Base-by-base conservation (phyloP, 2,888 invertebrate genomes). In the Quadroppia sp. region DNA sequence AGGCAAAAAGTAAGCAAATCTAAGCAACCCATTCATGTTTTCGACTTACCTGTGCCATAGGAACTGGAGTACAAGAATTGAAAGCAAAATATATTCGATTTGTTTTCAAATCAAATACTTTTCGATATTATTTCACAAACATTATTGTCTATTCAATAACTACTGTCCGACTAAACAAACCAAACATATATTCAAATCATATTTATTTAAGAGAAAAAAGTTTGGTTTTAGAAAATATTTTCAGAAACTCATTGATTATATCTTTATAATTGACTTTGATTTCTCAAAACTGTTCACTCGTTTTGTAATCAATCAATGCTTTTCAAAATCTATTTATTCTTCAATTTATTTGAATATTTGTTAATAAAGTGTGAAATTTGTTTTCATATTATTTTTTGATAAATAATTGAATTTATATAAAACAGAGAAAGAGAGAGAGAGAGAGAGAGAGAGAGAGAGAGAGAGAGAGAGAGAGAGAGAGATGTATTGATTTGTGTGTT, bases 1-100 rank as follows among this genome's bases (percentile, higher is more conserved):
- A 36, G 23, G 42, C 40, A 15, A 20, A 40, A 23, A 13, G 30
- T 30, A 30, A 30, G 59, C 59, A 59, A 25, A 59, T 23, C 30
- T 67, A 67, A 67, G 67, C 67, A 67, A 67, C 67, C 67, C 67
- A 67, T 67, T 67, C 67, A 67, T 67, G 42, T 67, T 67, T 67
- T 61, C 36, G 32, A 61, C 17, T 36, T 30, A 36, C 32, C n/a
- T 36, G 20, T 32, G 61, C 61, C 7, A 17, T 32, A 61, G 32
- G n/a, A 3, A 4, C 25, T 23, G 61, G 61, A 28, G 28, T 30
- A 50, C 2, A 50, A 23, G 45, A 25, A 53, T 53, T 20, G 32
- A 61, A n/a, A 25, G 32, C 15, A 17, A 6, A 61, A 61, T 25
- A 61, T 25, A 61, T 61, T 36, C 32, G 32, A 15, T 59, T 59